Percentiles rank a stretch among this genome's conserved stretches.
These are phyloP conservation scores for Orgyia antiqua DNA, from an alignment of 2,888 invertebrate genomes.

Conservation along the genomic window DNA sequence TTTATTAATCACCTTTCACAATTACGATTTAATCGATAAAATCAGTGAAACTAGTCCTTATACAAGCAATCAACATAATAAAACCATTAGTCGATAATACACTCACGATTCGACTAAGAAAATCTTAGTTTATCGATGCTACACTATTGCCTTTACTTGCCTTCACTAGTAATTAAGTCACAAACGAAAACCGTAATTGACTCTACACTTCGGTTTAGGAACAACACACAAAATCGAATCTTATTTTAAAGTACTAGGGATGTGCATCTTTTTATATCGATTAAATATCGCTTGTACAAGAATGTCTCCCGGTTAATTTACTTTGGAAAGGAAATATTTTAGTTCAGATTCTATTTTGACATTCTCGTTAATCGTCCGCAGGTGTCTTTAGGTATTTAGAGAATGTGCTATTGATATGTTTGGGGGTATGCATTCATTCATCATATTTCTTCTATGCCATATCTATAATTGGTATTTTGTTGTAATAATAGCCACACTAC, in stretches of 20 bases:
- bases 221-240: constrained; percentile 7
- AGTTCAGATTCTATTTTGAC: constrained; percentile 65
- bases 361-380: constrained; percentile 68
- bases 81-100: constrained; percentile 31
- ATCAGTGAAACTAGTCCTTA: constrained; percentile 21
- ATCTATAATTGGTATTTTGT: too few species aligned
- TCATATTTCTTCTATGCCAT: constrained; percentile 27
- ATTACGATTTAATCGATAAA: constrained; percentile 16
- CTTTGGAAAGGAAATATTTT: constrained; percentile 52
- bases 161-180: constrained; percentile 52
- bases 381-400: constrained; percentile 48
- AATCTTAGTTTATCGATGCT: constrained; percentile 30
- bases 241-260: constrained; percentile 1
- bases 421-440: constrained; percentile 21
- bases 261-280: not conserved
- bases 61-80: constrained; percentile 32
- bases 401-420: constrained; percentile 48
- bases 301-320: constrained; percentile 46
- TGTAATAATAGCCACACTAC: too few species aligned
- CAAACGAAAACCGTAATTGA: constrained; percentile 24
- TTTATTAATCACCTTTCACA: constrained; percentile 14
- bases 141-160: constrained; percentile 27
- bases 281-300: constrained; percentile 14
- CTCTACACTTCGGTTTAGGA: too few species aligned
- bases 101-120: constrained; percentile 12